Evolutionary conservation across 2,888 invertebrate species (phyloP).

Genomic region (Agrotis ipsilon): DNA sequence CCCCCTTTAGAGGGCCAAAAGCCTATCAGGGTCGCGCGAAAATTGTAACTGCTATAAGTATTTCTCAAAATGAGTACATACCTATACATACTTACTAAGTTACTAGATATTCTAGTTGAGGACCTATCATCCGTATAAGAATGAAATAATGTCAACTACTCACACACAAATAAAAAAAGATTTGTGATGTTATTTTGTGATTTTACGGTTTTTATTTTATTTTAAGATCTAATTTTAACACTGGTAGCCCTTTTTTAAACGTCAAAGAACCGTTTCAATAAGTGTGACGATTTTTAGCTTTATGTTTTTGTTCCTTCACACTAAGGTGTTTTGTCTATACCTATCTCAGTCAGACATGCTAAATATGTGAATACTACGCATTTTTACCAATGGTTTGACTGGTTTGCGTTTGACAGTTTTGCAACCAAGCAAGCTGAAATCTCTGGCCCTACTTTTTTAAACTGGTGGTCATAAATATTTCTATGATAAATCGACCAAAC

Average conservation of each 20-base stretch:
- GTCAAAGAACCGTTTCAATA: constrained; percentile 13
- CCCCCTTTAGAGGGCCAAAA: too few relatives aligned
- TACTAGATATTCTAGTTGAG: too few relatives aligned
- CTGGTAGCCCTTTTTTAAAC: background rate
- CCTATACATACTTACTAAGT: too few relatives aligned
- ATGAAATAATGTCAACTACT: too few relatives aligned
- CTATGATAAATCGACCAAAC: constrained; percentile 46
- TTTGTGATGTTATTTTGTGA: too few relatives aligned
- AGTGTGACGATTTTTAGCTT: background rate
- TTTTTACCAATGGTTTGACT: background rate
- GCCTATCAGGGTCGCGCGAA: too few relatives aligned
- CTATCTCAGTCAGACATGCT: constrained; percentile 9
- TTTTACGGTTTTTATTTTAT: background rate
- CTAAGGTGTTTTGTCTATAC: background rate
- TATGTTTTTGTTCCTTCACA: background rate
- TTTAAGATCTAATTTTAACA: background rate
- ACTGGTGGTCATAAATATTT: constrained; percentile 27
- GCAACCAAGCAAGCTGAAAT: constrained; percentile 26
- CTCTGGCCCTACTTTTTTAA: background rate
- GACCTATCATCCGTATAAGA: too few relatives aligned
- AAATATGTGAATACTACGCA: background rate
- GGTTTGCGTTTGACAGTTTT: constrained; percentile 23
- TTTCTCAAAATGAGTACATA: too few relatives aligned
- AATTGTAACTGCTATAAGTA: too few relatives aligned
- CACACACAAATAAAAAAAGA: too few relatives aligned